Evolutionary conservation across 2,888 invertebrate species (phyloP), one percentile per base, ranked within the genome.

Genomic region (Caenorhabditis panamensis): DNA sequence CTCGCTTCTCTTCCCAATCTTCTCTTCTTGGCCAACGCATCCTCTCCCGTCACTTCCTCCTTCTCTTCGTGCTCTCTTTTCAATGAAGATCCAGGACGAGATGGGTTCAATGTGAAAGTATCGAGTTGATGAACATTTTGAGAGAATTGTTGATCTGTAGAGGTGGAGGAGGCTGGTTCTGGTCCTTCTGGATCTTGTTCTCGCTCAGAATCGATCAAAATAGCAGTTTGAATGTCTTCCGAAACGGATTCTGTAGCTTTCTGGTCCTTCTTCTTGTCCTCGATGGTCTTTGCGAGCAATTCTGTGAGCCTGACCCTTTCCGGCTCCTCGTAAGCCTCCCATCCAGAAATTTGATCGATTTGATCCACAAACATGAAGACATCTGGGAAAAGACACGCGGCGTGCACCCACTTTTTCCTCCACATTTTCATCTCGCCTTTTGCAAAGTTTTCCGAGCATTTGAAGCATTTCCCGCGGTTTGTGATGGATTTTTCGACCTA

Each of bases 381-480:
- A 2, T 41, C 44, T 6, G 47, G 26, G 24, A 82, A 47, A 2
- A 84, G 28, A 44, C 88, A 88, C 20, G 66, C 68, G n/a, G 82
- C 59, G 61, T 88, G 88, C 44, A 62, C 67, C 47, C 61, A 79
- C 13, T 82, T 64, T 51, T 80, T 82, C 18, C 64, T 53, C 13
- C 49, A 22, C 18, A 84, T 41, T 44, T 87, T 86, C 4, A 84
- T 69, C 22, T 82, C 82, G 6, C 81, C 83, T 20, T 82, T 77
- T 9, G 61, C 54, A 9, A 89, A 83, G 24, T 58, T 69, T n/a
- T 76, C 63, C 26, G 71, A 67, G 83, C 89, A 89, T 18, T 62
- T 59, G 24, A 20, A 16, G 56, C 89, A 89, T 51, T 88, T 89
- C 20, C 87, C 87, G 4, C 68, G 64, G 54, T 59, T 66, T 16